Percentiles rank a stretch among this genome's conserved stretches.
phyloP scores from a whole-genome alignment of 2,888 invertebrate species.

The Stenodera caucasica region DNA sequence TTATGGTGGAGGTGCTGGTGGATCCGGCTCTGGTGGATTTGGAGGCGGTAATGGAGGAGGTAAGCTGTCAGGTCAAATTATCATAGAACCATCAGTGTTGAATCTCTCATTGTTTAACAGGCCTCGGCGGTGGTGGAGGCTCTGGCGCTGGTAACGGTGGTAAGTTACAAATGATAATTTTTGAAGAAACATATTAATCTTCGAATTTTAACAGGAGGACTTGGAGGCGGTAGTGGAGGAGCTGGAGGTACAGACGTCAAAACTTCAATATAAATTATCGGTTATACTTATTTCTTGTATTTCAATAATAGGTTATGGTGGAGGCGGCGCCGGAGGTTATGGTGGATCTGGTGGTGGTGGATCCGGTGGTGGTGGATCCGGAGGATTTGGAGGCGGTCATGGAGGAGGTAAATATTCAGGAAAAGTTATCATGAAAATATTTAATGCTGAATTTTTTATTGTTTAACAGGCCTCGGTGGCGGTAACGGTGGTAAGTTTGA shows the following conservation, averaged over 20 bases:
- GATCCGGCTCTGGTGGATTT: no score
- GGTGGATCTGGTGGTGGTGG: background rate
- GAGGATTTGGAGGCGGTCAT: slow-evolving; percentile 6
- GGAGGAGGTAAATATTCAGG: background rate
- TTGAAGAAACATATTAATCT: no score
- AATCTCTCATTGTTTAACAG: no score
- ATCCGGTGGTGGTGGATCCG: slow-evolving; percentile 1
- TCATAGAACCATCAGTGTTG: no score
- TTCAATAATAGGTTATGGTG: slow-evolving; percentile 5
- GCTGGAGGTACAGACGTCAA: slow-evolving; percentile 5
- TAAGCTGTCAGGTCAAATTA: no score
- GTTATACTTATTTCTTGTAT: no score
- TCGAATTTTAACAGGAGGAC: no score
- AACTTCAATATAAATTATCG: no score
- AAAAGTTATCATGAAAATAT: no score
- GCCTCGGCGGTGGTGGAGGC: slow-evolving; percentile 10
- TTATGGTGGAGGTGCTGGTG: slow-evolving; percentile 8
- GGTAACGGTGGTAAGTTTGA: background rate
- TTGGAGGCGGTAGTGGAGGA: slow-evolving; percentile 11
- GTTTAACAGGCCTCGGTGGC: background rate
- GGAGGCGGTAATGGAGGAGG: no score
- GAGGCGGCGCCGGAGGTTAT: background rate
- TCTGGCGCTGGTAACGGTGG: slow-evolving; percentile 13
- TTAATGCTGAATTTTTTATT: no score
- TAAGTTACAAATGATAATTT: no score